Conservation (phyloP, 2,797 vertebrate species). For the Pelodytes ibericus region DNA sequence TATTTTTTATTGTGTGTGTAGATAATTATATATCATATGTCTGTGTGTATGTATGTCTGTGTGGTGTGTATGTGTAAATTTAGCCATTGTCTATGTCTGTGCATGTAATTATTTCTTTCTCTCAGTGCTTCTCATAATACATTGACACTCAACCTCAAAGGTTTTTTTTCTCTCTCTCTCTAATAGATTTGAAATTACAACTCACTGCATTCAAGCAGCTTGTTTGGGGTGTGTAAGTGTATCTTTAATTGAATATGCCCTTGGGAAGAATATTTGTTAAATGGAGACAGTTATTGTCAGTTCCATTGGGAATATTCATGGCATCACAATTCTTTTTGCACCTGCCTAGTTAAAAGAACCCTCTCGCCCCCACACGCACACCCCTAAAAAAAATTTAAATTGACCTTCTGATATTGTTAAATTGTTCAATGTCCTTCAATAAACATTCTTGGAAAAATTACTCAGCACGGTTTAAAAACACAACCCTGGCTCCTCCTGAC, state of each 20-base stretch:
- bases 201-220: conserved; percentile 59
- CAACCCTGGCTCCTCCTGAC: conserved; percentile 26
- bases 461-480: conserved; percentile 31
- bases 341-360: conserved; percentile 69
- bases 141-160: conserved; percentile 31
- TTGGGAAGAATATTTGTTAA: conserved; percentile 84
- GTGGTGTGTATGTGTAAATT: too few relatives aligned
- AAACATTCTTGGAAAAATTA: conserved; percentile 46
- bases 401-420: conserved; percentile 44
- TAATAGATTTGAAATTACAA: conserved; percentile 50
- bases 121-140: conserved; percentile 14
- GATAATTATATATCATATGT: background rate
- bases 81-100: too few relatives aligned
- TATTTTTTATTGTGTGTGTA: background rate
- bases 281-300: conserved; percentile 80
- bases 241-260: conserved; percentile 76
- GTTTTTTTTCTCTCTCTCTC: background rate
- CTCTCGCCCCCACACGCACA: conserved; percentile 33
- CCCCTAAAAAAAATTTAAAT: conserved; percentile 36
- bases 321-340: conserved; percentile 73
- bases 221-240: conserved; percentile 80
- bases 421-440: conserved; percentile 47
- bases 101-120: background rate
- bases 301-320: conserved; percentile 66
- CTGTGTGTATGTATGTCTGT: background rate